Percentiles rank a stretch among this genome's conserved stretches.
Conservation (phyloP, 2,888 invertebrate species). For the Seira ritae region DNA sequence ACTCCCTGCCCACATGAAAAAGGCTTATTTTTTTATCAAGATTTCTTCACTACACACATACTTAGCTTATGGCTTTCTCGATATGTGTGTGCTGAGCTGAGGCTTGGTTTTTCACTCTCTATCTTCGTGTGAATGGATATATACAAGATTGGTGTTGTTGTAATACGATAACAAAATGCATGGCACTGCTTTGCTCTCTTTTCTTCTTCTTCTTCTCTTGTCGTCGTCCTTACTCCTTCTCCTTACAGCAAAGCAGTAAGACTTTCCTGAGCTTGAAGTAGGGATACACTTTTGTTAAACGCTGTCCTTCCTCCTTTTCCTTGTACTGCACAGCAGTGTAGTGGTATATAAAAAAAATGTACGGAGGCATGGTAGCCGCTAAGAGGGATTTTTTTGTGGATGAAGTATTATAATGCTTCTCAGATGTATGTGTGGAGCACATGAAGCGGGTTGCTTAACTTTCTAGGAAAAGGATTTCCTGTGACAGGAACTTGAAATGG, state of each 20-base stretch:
- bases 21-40: conserved; percentile 45
- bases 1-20: conserved; percentile 67
- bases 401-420: conserved; percentile 7
- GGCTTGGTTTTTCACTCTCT: conserved; percentile 32
- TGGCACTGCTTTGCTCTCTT: conserved; percentile 1
- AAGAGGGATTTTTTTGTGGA: conserved; percentile 3
- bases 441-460: conserved; percentile 41
- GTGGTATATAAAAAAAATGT: not conserved
- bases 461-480: conserved; percentile 51
- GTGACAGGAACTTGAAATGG: conserved; percentile 53
- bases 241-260: not conserved
- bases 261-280: not conserved
- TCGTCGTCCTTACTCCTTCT: too few species aligned
- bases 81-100: not conserved
- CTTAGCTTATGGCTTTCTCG: conserved; percentile 50
- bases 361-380: not conserved
- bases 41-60: conserved; percentile 26
- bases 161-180: conserved; percentile 11
- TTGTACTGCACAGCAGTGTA: not conserved
- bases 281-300: conserved; percentile 8
- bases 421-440: not conserved
- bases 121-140: conserved; percentile 14
- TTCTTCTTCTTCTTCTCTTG: not conserved
- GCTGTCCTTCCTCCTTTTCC: conserved; percentile 2
- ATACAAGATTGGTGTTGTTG: conserved; percentile 1